Evolutionary conservation across 2,888 invertebrate genomes (phyloP).

Genomic region (Mythimna albipuncta): DNA sequence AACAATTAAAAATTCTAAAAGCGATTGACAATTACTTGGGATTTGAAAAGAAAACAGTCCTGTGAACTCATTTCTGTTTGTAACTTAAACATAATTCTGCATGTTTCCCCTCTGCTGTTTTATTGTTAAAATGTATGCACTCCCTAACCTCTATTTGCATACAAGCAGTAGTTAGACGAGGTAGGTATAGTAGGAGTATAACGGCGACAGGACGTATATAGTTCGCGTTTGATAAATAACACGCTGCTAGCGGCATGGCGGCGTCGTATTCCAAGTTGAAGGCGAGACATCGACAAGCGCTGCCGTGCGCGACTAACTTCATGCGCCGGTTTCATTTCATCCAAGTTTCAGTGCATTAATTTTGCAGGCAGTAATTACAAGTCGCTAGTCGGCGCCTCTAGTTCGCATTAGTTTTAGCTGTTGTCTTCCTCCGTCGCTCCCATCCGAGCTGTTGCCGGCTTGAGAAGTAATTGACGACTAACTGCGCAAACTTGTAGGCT

Average conservation of each 20-base stretch:
- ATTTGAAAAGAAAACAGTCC: conserved; percentile 25
- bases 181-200: conserved; percentile 21
- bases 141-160: conserved; percentile 33
- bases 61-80: conserved; percentile 30
- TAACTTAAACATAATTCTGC: conserved; percentile 24
- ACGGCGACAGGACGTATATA: conserved; percentile 48
- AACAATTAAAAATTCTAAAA: conserved; percentile 16
- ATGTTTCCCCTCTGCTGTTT: conserved; percentile 1
- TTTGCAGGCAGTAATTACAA: conserved; percentile 90
- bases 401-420: conserved; percentile 87
- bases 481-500: conserved; percentile 82
- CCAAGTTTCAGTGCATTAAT: conserved; percentile 89
- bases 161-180: conserved; percentile 45
- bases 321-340: conserved; percentile 88
- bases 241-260: conserved; percentile 54
- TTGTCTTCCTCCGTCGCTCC: conserved; percentile 80
- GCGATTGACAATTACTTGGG: background rate
- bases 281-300: conserved; percentile 72
- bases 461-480: conserved; percentile 82
- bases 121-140: conserved; percentile 16
- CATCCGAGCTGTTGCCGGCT: conserved; percentile 78
- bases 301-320: conserved; percentile 77
- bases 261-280: conserved; percentile 76
- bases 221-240: conserved; percentile 63
- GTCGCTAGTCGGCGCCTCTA: conserved; percentile 85